These are phyloP conservation scores for Agrochola lychnidis DNA, from an alignment of 2,888 invertebrate genomes.

Conservation along the genomic window DNA sequence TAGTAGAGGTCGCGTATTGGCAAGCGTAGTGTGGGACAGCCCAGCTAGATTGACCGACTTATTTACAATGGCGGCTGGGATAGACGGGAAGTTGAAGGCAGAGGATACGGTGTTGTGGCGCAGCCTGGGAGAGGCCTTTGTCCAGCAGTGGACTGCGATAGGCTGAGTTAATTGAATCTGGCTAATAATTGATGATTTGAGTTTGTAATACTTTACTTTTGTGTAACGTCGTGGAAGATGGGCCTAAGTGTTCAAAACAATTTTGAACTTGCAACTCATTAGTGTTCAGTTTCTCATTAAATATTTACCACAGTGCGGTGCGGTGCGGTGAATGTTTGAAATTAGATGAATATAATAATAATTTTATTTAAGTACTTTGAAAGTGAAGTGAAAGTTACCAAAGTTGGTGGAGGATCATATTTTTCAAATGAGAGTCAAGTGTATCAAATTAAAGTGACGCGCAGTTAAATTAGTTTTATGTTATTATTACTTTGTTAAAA, in stretches of 20 bases:
- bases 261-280: constrained; percentile 36
- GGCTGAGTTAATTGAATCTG: not conserved
- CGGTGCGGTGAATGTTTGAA: constrained; percentile 7
- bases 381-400: constrained; percentile 21
- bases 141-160: not conserved
- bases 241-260: constrained; percentile 11
- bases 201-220: not conserved
- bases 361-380: constrained; percentile 1
- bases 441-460: not conserved
- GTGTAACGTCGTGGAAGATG: not conserved
- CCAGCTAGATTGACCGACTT: too few relatives aligned
- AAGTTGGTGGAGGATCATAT: not conserved
- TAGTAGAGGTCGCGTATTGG: too few relatives aligned
- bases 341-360: constrained; percentile 19
- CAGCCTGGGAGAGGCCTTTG: not conserved
- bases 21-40: too few relatives aligned
- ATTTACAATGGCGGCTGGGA: too few relatives aligned
- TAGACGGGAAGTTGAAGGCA: too few relatives aligned
- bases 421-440: constrained; percentile 1
- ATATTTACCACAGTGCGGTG: constrained; percentile 22
- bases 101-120: too few relatives aligned
- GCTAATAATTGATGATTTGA: not conserved
- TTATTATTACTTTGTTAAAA: not conserved
- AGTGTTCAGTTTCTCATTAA: constrained; percentile 15
- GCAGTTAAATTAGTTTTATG: not conserved